phyloP scores from a whole-genome alignment of 1,140 invertebrate species.

The Trichonephila clavata region DNA sequence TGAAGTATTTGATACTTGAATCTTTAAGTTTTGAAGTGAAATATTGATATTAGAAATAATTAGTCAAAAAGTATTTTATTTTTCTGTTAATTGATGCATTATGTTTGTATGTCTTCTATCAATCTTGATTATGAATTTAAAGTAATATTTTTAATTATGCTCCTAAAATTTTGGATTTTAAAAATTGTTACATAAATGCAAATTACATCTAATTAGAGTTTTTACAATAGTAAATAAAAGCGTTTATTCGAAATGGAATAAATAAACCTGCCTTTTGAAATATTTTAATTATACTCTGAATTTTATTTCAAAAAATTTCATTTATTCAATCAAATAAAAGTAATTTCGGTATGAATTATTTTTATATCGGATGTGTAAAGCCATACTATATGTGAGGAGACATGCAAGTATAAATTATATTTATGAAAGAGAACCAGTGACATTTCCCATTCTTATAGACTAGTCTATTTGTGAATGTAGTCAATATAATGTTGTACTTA shows the following conservation, averaged over 20 bases:
- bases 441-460: conserved; percentile 56
- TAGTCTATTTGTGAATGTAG: conserved; percentile 71
- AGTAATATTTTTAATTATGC: no score
- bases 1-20: background rate
- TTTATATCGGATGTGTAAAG: conserved; percentile 52
- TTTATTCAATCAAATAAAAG: conserved; percentile 42
- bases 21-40: no score
- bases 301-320: conserved; percentile 54
- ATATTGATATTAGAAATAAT: no score
- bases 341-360: conserved; percentile 56
- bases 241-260: background rate
- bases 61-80: no score
- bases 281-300: conserved; percentile 40
- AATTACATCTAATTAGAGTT: background rate
- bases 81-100: no score
- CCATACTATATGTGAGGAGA: conserved; percentile 26
- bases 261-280: background rate
- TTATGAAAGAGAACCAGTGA: conserved; percentile 61
- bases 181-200: background rate
- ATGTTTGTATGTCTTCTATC: no score
- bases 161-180: background rate
- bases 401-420: conserved; percentile 66
- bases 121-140: no score
- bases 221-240: background rate
- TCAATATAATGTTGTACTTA: conserved; percentile 76